Evolutionary conservation across 2,113 vertebrate species (phyloP).

Genomic region (Gobius niger): DNA sequence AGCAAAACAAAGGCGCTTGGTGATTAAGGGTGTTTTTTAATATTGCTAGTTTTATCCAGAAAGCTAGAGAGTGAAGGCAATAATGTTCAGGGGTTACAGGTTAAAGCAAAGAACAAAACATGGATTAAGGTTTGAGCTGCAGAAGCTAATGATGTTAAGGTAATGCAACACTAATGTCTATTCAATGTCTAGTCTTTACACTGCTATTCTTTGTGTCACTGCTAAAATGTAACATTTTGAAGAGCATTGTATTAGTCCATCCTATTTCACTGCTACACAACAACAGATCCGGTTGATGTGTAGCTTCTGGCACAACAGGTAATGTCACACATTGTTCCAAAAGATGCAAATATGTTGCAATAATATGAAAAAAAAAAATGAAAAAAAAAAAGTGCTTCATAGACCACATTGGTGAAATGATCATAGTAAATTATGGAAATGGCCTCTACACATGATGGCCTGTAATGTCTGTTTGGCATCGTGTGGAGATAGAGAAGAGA

Average conservation of each 20-base stretch:
- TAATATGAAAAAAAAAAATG: slow-evolving; percentile 64
- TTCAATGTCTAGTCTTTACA: slow-evolving; percentile 41
- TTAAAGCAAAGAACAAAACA: slow-evolving; percentile 31
- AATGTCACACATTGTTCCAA: slow-evolving; percentile 72
- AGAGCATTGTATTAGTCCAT: not conserved
- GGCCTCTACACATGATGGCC: slow-evolving; percentile 35
- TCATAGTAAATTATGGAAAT: slow-evolving; percentile 62
- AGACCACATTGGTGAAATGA: slow-evolving; percentile 27
- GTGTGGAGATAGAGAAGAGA: slow-evolving; percentile 43
- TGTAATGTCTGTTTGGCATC: slow-evolving; percentile 31
- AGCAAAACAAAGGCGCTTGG: slow-evolving; percentile 58
- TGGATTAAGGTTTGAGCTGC: slow-evolving; percentile 19
- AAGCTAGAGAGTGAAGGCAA: slow-evolving; percentile 40
- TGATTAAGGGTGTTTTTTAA: slow-evolving; percentile 61
- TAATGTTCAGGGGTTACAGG: slow-evolving; percentile 41
- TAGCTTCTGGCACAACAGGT: slow-evolving; percentile 48
- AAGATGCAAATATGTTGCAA: slow-evolving; percentile 75
- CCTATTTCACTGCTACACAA: slow-evolving; percentile 46
- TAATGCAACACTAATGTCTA: not conserved
- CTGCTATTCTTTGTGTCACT: not conserved
- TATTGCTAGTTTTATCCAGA: slow-evolving; percentile 56
- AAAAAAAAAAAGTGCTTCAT: slow-evolving; percentile 74
- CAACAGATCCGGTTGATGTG: slow-evolving; percentile 45
- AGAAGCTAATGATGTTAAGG: not conserved
- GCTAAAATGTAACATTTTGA: not conserved